Percentiles rank a stretch among this genome's conserved stretches.
These are phyloP conservation scores for Leptobrachium leishanense DNA, from an alignment of 2,113 vertebrate species.

Conservation along the genomic window DNA sequence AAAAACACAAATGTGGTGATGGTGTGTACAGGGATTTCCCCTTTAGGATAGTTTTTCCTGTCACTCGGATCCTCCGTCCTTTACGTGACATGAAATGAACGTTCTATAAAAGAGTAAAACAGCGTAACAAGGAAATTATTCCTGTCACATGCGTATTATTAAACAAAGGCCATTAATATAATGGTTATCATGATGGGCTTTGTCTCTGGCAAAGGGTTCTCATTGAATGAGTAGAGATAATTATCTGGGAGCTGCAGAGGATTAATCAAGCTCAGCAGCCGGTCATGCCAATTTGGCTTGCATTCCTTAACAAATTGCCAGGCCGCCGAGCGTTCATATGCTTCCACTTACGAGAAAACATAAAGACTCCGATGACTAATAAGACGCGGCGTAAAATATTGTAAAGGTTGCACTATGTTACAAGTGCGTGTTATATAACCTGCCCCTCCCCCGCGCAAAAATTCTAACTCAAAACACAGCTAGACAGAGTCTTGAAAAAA, in stretches of 20 bases:
- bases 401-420: too few species aligned
- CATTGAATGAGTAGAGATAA: constrained; percentile 41
- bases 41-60: too few species aligned
- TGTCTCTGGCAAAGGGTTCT: constrained; percentile 15
- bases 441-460: too few species aligned
- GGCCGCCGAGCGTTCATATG: constrained; percentile 26
- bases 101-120: too few species aligned
- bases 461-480: too few species aligned
- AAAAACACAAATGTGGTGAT: too few species aligned
- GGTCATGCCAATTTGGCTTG: constrained; percentile 34
- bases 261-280: constrained; percentile 22
- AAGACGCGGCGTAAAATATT: too few species aligned
- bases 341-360: not conserved
- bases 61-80: too few species aligned
- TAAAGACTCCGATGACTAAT: not conserved
- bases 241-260: constrained; percentile 40
- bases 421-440: too few species aligned
- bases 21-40: too few species aligned
- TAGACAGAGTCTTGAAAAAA: too few species aligned
- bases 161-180: constrained; percentile 16
- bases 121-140: not conserved
- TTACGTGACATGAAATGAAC: too few species aligned
- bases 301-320: constrained; percentile 30
- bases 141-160: constrained; percentile 26
- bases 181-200: constrained; percentile 26